Base-by-base conservation (phyloP, 2,113 vertebrate species). In the Tragelaphus buxtoni region DNA sequence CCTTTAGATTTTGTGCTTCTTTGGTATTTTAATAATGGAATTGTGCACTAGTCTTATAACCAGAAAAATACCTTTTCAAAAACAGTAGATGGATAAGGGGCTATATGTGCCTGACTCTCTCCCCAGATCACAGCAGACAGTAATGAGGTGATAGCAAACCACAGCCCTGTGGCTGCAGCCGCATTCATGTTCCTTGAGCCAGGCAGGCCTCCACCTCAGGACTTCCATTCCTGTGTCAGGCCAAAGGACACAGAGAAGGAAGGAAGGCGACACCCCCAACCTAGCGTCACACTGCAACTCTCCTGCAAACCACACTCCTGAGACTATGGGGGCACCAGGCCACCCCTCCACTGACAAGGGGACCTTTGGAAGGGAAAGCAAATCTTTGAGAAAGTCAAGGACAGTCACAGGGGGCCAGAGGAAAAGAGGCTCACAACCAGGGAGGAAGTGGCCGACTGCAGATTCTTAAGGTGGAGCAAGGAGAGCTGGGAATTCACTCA, bases 1-100 rank as follows among this genome's bases (percentile, higher is more conserved):
- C 53, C 39, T 56, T 49, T 74, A 56, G 49, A 80, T 14, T 47
- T 77, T 16, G 51, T 69, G 28, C 51, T 90, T 47, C 65, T 47
- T 61, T 53, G 22, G 42, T 60, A 20, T 87, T 88, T 92, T 85
- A 92, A 58, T 28, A 22, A 88, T 56, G 20, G 76, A 92, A 79
- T 56, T 56, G 9, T 20, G 30, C 39, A 16, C 49, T 42, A n/a
- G n/a, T 76, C 77, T 90, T 47, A 47, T 13, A 80, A 53, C 18
- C 49, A 80, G 77, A 80, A 80, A 80, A 35, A 80, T n/a, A 49
- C 39, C 51, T 94, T 94, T 93, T 74, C 24, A 3, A 51, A 91
- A 94, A 84, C 5, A 58, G 39, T 13, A 24, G 26, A 12, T 4
- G 16, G n/a, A 72, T 28, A 32, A 92, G 49, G 60, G 45, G 20